These are phyloP conservation scores for Eutolmus rufibarbis DNA, from an alignment of 2,888 invertebrate genomes.

Conservation along the genomic window DNA sequence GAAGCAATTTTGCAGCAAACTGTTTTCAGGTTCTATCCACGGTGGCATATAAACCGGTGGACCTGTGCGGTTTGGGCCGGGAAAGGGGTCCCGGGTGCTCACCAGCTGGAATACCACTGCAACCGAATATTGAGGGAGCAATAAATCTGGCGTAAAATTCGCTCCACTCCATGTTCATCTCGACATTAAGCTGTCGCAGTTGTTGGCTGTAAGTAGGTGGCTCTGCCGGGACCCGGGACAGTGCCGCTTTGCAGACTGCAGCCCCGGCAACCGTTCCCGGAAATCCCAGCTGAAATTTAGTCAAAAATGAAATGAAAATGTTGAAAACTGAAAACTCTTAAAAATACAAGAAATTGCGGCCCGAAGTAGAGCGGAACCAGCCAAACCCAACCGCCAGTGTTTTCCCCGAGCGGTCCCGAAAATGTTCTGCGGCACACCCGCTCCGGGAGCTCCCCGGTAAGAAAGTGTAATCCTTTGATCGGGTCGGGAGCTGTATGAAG, in stretches of 20 bases:
- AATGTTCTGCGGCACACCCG: not conserved
- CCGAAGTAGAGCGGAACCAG: not conserved
- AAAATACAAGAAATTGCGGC: not conserved
- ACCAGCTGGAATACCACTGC: not conserved
- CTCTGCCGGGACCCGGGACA: not conserved
- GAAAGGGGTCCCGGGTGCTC: not conserved
- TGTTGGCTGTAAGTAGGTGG: not conserved
- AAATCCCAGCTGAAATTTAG: slow-evolving; percentile 10
- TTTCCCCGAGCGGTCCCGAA: not conserved
- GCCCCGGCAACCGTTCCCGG: not conserved
- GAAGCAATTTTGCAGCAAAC: not conserved
- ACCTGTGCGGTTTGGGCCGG: not conserved
- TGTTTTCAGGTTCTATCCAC: not conserved
- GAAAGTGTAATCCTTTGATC: slow-evolving; percentile 21
- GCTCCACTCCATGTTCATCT: not conserved
- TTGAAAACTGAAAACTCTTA: not conserved
- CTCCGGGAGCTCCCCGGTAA: not conserved
- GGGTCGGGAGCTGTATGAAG: slow-evolving; percentile 11
- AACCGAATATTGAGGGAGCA: slow-evolving; percentile 12
- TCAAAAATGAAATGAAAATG: not conserved
- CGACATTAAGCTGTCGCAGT: slow-evolving; percentile 10
- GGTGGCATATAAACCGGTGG: not conserved
- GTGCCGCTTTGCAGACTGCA: not conserved
- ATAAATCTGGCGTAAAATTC: slow-evolving; percentile 15
- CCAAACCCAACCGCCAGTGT: not conserved